Conservation (phyloP, 2,888 invertebrate species). For the Sarcophaga carnaria region DNA sequence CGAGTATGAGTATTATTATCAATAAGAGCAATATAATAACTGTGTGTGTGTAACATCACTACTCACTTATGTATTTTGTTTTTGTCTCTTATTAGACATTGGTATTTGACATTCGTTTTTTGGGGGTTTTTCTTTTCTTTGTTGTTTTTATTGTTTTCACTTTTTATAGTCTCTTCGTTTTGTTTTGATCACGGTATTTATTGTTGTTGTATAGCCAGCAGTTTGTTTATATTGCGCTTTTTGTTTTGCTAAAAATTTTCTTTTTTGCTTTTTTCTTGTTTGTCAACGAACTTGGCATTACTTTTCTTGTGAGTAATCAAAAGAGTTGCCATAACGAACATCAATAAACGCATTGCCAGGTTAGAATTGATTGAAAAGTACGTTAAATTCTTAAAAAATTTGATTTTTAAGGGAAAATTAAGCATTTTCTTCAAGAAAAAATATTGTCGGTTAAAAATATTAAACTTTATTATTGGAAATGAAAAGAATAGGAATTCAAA, state of each 20-base stretch:
- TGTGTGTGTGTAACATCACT: slow-evolving; percentile 15
- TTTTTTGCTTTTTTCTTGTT: not conserved
- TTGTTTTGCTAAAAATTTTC: slow-evolving; percentile 39
- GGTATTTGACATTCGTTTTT: slow-evolving; percentile 67
- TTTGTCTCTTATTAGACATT: slow-evolving; percentile 65
- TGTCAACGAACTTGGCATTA: slow-evolving; percentile 31
- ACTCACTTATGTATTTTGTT: slow-evolving; percentile 10
- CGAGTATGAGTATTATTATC: not conserved
- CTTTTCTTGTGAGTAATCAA: not conserved
- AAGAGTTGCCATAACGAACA: not conserved
- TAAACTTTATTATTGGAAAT: too few species aligned
- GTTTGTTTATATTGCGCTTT: slow-evolving; percentile 44
- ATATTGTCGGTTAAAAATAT: too few species aligned
- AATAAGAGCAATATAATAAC: not conserved
- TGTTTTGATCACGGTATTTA: slow-evolving; percentile 60
- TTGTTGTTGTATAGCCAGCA: slow-evolving; percentile 34
- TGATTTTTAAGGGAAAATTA: not conserved
- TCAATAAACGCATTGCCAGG: slow-evolving; percentile 11
- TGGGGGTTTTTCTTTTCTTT: slow-evolving; percentile 28
- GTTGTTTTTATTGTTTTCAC: slow-evolving; percentile 57
- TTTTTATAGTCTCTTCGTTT: slow-evolving; percentile 49
- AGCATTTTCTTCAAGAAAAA: not conserved
- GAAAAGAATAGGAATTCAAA: too few species aligned
- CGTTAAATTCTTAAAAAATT: not conserved
- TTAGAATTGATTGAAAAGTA: not conserved